Conservation (phyloP, 2,888 invertebrate genomes). For the Lepetodrilus schrolli region DNA sequence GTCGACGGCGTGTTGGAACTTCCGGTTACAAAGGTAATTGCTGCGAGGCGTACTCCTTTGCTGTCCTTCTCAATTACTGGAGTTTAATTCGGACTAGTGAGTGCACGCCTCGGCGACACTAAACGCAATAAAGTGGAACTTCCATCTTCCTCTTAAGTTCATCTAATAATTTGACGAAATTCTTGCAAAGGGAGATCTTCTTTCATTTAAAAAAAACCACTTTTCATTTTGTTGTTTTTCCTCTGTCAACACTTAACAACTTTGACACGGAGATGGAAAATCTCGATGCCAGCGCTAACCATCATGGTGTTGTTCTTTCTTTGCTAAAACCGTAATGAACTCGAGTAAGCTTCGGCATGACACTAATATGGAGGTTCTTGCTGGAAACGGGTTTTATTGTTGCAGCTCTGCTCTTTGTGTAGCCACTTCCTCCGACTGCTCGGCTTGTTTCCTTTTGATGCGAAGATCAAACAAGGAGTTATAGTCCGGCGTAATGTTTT, state of each 20-base stretch:
- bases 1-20: slow-evolving; percentile 14
- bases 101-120: slow-evolving; percentile 4
- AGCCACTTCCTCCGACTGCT: not conserved
- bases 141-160: not conserved
- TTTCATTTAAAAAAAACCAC: too few species aligned
- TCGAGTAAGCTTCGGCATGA: too few species aligned
- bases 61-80: slow-evolving; percentile 5
- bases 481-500: not conserved
- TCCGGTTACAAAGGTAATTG: slow-evolving; percentile 27
- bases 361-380: too few species aligned
- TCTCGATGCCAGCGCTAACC: too few species aligned
- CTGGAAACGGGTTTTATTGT: not conserved
- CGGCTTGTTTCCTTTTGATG: not conserved
- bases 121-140: slow-evolving; percentile 23
- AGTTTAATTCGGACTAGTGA: not conserved
- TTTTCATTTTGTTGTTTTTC: not conserved
- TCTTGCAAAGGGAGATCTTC: not conserved
- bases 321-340: too few species aligned
- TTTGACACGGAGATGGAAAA: too few species aligned
- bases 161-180: not conserved
- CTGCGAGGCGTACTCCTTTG: not conserved
- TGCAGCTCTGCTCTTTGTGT: not conserved
- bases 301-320: too few species aligned
- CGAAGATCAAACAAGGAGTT: slow-evolving; percentile 10
- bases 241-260: not conserved